Conservation (phyloP, 2,888 invertebrate species). For the Hyposoter didymator region DNA sequence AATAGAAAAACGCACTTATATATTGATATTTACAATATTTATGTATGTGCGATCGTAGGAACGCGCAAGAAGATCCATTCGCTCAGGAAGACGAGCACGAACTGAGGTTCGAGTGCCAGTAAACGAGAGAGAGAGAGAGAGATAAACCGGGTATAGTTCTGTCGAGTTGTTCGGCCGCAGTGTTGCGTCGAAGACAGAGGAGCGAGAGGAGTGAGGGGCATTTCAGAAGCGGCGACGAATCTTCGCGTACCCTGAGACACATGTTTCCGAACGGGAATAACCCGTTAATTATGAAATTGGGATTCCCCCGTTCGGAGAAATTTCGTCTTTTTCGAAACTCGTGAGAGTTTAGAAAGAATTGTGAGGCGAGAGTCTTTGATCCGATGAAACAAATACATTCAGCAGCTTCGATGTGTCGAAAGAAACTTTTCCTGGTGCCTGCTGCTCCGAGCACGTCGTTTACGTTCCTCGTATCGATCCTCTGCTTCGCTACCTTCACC, state of each 20-base stretch:
- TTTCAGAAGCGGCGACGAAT: not conserved
- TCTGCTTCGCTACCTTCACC: conserved; percentile 41
- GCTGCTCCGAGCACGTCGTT: conserved; percentile 7
- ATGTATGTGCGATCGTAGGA: not conserved
- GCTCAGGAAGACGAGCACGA: not conserved
- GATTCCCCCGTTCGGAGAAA: not conserved
- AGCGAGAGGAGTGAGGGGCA: not conserved
- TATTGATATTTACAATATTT: not conserved
- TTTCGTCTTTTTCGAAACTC: not conserved
- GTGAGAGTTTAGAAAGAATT: not conserved
- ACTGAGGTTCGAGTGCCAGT: not conserved
- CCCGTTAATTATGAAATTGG: conserved; percentile 16
- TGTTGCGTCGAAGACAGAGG: not conserved
- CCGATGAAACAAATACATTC: not conserved
- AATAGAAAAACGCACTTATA: not conserved
- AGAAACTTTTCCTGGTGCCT: conserved; percentile 11
- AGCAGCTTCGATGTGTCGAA: not conserved
- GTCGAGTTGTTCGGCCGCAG: not conserved
- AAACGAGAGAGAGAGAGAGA: conserved; percentile 7
- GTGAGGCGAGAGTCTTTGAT: not conserved
- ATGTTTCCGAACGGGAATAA: conserved; percentile 51
- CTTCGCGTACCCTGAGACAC: not conserved
- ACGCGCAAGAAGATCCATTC: not conserved
- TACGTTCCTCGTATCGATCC: conserved; percentile 58
- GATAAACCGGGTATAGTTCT: conserved; percentile 4